phyloP scores from a whole-genome alignment of 37 sponge, comb jelly and placozoan species.

The Cladorhizidae sp. region DNA sequence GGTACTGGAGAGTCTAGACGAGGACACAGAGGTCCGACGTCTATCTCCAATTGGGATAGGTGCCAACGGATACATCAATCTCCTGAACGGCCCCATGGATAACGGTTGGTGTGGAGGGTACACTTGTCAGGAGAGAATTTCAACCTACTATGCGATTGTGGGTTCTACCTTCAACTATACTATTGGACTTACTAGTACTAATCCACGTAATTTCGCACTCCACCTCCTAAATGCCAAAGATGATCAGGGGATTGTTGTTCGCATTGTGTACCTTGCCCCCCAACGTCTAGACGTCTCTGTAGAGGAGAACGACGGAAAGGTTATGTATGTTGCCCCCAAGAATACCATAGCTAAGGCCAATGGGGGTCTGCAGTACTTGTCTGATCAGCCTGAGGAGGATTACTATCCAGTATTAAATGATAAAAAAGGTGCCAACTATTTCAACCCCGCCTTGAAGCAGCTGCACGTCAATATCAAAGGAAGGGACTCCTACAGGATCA shows the following conservation, averaged over 20 bases:
- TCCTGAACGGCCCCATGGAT: conserved; percentile 94
- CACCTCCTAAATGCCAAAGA: conserved; percentile 70
- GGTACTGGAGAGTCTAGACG: conserved; percentile 93
- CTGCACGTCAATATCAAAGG: conserved; percentile 71
- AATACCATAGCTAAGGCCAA: conserved; percentile 33
- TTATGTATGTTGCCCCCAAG: conserved; percentile 54
- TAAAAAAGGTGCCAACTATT: conserved; percentile 69
- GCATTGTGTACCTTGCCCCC: conserved; percentile 75
- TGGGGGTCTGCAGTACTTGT: conserved; percentile 57
- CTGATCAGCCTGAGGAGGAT: conserved; percentile 1
- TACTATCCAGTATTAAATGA: conserved; percentile 45
- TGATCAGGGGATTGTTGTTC: conserved; percentile 59
- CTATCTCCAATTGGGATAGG: conserved; percentile 90
- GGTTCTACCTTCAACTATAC: conserved; percentile 71
- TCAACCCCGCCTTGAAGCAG: conserved; percentile 49
- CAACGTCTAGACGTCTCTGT: conserved; percentile 85
- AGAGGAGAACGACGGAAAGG: not conserved
- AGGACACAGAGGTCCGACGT: conserved; percentile 91
- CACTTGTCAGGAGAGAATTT: conserved; percentile 96
- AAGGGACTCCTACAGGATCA: conserved; percentile 29
- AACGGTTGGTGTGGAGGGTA: conserved; percentile 98
- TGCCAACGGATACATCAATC: conserved; percentile 80
- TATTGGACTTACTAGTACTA: conserved; percentile 83
- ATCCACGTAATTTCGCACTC: conserved; percentile 79
- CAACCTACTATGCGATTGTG: conserved; percentile 88